phyloP scores from a whole-genome alignment of 1,140 invertebrate genomes.

The Paralvinella palmiformis region DNA sequence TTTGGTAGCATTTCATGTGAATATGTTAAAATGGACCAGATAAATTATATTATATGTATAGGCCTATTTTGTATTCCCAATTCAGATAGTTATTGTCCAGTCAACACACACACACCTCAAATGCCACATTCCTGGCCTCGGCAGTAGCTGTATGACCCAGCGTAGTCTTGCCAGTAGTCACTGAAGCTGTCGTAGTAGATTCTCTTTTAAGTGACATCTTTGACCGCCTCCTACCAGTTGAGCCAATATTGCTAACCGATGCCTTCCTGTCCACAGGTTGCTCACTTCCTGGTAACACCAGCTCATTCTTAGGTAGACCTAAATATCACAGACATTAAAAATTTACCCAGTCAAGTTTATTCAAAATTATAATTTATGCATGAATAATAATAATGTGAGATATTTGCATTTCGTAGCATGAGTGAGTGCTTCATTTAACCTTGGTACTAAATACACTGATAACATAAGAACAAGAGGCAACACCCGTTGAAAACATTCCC shows the following conservation, averaged over 20 bases:
- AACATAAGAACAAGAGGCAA: background rate
- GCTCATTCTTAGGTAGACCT: constrained; percentile 3
- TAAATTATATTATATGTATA: background rate
- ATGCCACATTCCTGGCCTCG: constrained; percentile 36
- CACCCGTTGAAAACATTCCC: too few relatives aligned
- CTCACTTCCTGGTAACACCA: background rate
- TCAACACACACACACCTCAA: constrained; percentile 28
- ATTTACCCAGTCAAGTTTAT: background rate
- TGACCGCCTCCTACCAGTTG: background rate
- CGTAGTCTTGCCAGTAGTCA: constrained; percentile 41
- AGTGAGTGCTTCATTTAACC: background rate
- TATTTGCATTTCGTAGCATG: background rate
- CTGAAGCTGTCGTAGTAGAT: constrained; percentile 31
- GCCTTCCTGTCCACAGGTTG: background rate
- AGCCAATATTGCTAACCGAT: background rate
- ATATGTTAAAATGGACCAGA: background rate
- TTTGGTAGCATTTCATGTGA: background rate
- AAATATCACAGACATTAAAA: background rate
- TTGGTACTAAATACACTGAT: background rate
- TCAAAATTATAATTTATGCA: background rate
- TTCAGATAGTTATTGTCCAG: background rate
- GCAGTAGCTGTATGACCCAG: constrained; percentile 38
- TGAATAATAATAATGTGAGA: background rate
- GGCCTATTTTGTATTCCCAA: background rate
- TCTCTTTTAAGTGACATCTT: background rate